Evolutionary conservation across 2,888 invertebrate genomes (phyloP).

Genomic region (Onchidella celtica): DNA sequence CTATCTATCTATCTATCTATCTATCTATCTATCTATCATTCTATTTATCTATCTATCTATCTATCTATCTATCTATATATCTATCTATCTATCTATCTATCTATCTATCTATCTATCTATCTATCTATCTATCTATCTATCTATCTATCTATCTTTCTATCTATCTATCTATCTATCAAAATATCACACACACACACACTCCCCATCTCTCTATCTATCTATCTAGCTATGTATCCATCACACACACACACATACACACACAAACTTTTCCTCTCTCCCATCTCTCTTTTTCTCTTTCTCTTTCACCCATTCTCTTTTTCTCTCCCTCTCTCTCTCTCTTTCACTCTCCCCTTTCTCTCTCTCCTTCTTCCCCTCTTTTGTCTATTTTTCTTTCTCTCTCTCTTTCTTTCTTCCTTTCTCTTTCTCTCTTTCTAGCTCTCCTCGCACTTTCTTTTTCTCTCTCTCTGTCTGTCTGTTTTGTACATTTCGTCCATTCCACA

Average conservation of each 20-base stretch:
- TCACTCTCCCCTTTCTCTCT: too few relatives aligned
- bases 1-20: not conserved
- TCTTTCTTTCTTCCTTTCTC: not conserved
- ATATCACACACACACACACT: too few relatives aligned
- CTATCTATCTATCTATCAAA: not conserved
- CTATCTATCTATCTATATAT: too few relatives aligned
- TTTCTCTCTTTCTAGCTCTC: too few relatives aligned
- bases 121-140: not conserved
- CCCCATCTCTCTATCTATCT: too few relatives aligned
- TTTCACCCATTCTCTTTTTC: too few relatives aligned
- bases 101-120: not conserved
- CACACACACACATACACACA: too few relatives aligned
- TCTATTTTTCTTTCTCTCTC: not conserved
- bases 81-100: not conserved
- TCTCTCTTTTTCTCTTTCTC: slow-evolving; percentile 23
- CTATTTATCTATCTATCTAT: too few relatives aligned
- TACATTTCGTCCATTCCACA: not conserved
- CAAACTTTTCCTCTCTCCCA: not conserved
- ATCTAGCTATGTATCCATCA: too few relatives aligned
- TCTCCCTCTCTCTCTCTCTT: too few relatives aligned
- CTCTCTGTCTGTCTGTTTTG: slow-evolving; percentile 25
- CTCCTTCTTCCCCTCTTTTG: too few relatives aligned
- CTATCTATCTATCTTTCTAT: not conserved
- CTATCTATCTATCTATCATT: not conserved
- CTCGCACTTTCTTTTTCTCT: slow-evolving; percentile 13